phyloP scores from a whole-genome alignment of 1,140 invertebrate genomes.

The Anagrus nilaparvatae region DNA sequence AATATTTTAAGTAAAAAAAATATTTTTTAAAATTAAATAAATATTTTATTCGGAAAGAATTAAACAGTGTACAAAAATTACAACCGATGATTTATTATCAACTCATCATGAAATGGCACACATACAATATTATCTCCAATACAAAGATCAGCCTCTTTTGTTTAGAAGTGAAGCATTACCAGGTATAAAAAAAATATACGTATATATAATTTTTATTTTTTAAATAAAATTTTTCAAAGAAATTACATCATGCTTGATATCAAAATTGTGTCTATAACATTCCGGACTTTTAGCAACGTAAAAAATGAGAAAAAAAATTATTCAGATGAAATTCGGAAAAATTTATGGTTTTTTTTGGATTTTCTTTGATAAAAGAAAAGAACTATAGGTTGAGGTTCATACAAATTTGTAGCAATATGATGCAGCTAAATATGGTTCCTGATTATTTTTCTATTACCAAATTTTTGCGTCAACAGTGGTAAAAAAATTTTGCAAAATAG shows the following conservation, averaged over 20 bases:
- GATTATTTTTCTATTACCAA: no score
- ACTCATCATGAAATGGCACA: constrained; percentile 82
- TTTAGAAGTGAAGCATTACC: constrained; percentile 73
- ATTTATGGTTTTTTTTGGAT: no score
- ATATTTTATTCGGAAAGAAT: constrained; percentile 55
- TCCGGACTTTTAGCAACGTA: no score
- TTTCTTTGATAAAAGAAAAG: no score
- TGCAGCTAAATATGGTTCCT: no score
- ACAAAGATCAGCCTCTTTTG: constrained; percentile 60
- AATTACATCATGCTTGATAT: no score
- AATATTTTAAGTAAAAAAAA: constrained; percentile 6
- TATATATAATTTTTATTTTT: constrained; percentile 3
- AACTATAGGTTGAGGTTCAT: no score
- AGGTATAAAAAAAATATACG: constrained; percentile 37
- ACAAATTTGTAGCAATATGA: no score
- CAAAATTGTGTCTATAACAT: no score
- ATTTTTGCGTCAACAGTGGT: no score
- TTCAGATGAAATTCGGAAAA: background rate
- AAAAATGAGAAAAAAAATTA: constrained; percentile 3
- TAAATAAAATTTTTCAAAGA: constrained; percentile 4
- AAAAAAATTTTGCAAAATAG: no score
- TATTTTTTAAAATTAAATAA: constrained; percentile 4
- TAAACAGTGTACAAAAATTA: constrained; percentile 80
- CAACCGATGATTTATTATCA: constrained; percentile 67
- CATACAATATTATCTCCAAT: constrained; percentile 75